These are phyloP conservation scores for Bryconaethiops microstoma DNA, from an alignment of 2,797 vertebrate genomes.

Conservation along the genomic window DNA sequence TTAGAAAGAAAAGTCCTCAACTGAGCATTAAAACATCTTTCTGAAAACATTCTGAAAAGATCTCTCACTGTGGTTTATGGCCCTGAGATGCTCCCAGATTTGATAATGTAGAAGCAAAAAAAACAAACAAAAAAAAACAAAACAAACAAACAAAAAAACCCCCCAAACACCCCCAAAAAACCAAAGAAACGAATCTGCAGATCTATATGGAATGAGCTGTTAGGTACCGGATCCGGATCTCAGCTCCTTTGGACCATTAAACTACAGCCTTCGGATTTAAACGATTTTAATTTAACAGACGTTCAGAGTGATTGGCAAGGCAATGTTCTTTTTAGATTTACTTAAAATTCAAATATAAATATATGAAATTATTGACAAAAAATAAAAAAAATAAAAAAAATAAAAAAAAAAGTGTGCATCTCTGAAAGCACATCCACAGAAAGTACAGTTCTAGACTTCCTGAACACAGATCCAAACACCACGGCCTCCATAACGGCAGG, in stretches of 20 bases:
- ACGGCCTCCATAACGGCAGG: not conserved
- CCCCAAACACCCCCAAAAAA: too few relatives aligned
- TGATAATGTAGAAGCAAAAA: not conserved
- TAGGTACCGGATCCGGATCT: not conserved
- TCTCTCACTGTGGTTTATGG: constrained; percentile 15
- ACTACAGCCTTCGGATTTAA: not conserved
- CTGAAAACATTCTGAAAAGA: constrained; percentile 9
- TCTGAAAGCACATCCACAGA: constrained; percentile 20
- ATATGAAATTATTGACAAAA: constrained; percentile 7
- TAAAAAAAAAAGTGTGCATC: constrained; percentile 15
- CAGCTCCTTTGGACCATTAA: not conserved
- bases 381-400: too few relatives aligned
- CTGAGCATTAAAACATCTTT: not conserved
- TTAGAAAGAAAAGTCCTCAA: constrained; percentile 17
- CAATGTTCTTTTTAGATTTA: not conserved
- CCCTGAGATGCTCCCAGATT: constrained; percentile 36
- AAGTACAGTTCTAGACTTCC: constrained; percentile 12
- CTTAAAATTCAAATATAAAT: constrained; percentile 12
- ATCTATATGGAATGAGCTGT: not conserved
- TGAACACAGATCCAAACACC: constrained; percentile 1
- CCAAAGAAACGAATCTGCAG: too few relatives aligned
- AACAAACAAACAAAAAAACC: not conserved
- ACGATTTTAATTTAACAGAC: not conserved
- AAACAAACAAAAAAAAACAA: not conserved
- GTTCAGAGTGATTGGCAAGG: not conserved